A percentile compares a stretch with the other conserved stretches of the same genome.
Evolutionary conservation across 2,888 invertebrate genomes (phyloP).

Genomic region (Eledona agricola): DNA sequence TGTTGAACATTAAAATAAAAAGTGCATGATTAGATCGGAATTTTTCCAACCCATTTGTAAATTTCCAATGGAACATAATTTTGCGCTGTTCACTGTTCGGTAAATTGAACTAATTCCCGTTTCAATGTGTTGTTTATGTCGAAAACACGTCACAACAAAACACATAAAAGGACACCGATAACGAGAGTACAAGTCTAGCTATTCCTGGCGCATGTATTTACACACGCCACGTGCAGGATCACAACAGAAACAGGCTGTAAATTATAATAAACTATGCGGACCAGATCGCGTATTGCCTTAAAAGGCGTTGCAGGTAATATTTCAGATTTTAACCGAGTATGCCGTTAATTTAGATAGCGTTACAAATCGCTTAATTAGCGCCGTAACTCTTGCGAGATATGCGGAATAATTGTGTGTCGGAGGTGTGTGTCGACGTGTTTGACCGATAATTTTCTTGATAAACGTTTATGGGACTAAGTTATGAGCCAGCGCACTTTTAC

Average conservation of each 20-base stretch:
- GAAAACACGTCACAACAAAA: too few species aligned
- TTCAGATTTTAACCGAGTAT: constrained; percentile 7
- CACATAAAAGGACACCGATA: constrained; percentile 5
- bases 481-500: too few species aligned
- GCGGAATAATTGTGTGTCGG: constrained; percentile 8
- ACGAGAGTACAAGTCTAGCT: background rate
- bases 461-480: too few species aligned
- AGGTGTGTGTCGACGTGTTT: too few species aligned
- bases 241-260: constrained; percentile 10
- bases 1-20: too few species aligned
- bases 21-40: too few species aligned
- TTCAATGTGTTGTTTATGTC: too few species aligned
- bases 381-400: background rate
- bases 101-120: too few species aligned
- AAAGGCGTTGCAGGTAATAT: constrained; percentile 10
- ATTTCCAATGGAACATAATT: too few species aligned
- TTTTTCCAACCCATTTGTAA: too few species aligned
- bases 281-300: constrained; percentile 9
- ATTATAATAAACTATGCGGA: constrained; percentile 2
- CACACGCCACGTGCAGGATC: constrained; percentile 3
- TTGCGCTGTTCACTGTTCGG: too few species aligned
- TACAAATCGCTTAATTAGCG: constrained; percentile 12
- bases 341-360: constrained; percentile 8
- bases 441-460: too few species aligned
- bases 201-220: constrained; percentile 8